Evolutionary conservation across 35 echinoderm and acorn worm species (phyloP).

Genomic region (Strongylocentrotus purpuratus): DNA sequence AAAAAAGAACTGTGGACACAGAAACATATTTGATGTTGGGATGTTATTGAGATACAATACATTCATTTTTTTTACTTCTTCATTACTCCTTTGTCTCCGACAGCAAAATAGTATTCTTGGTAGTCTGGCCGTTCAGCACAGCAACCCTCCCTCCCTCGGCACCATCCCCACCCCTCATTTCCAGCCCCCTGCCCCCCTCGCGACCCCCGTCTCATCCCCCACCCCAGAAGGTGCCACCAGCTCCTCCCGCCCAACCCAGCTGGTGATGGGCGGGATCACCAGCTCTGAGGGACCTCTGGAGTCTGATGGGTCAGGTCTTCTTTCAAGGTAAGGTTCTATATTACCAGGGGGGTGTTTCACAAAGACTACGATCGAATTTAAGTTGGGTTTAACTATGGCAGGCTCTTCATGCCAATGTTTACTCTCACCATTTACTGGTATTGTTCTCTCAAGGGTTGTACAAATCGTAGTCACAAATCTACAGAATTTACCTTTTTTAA

Average conservation of each 20-base stretch:
- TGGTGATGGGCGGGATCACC: conserved; percentile 74
- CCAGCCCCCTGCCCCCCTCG: conserved; percentile 42
- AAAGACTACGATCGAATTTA: too few relatives aligned
- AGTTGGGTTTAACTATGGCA: too few relatives aligned
- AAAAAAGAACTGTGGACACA: too few relatives aligned
- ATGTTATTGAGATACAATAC: background rate
- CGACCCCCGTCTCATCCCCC: background rate
- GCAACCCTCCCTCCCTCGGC: conserved; percentile 42
- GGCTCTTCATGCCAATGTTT: too few relatives aligned
- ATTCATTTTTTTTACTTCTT: background rate
- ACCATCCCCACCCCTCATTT: conserved; percentile 27
- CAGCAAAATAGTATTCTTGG: conserved; percentile 86
- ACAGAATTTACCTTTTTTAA: too few relatives aligned
- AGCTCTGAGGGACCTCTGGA: conserved; percentile 84
- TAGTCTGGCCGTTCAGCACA: conserved; percentile 75
- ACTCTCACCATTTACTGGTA: too few relatives aligned
- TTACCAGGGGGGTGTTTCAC: too few relatives aligned
- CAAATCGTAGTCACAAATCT: too few relatives aligned
- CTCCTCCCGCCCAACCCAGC: conserved; percentile 34
- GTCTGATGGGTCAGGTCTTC: conserved; percentile 71
- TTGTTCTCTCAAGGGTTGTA: too few relatives aligned
- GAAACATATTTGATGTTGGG: too few relatives aligned
- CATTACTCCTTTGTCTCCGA: background rate
- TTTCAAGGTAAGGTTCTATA: conserved; percentile 71
- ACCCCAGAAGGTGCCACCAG: background rate